Evolutionary conservation across 2,888 invertebrate genomes (phyloP), one percentile per base, ranked within the genome.

Genomic region (Congeria kusceri): DNA sequence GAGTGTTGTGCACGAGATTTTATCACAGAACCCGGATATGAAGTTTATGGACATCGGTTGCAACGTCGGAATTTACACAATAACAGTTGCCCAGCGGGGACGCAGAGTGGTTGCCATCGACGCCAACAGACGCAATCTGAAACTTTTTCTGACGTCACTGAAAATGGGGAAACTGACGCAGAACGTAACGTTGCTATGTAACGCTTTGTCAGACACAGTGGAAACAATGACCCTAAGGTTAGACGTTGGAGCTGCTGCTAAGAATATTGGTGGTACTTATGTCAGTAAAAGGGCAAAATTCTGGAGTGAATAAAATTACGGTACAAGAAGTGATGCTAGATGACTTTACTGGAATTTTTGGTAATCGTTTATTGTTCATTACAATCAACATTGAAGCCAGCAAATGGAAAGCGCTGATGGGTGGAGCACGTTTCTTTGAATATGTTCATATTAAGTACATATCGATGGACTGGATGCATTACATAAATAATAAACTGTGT

Each of bases 301-400:
- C 32, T 64, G 15, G 49, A 18, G 73, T 66, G 25, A 58, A 65
- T 39, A 58, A 46, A 3, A 69, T 66, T 18, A 46, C 61, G 23
- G 85, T 84, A 18, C 73, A 76, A 57, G 82, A 87, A 0, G 80
- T 90, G 23, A 64, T 77, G 4, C 57, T 90, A 56, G 87, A 89
- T 69, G 88, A 90, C 67, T 72, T 90, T 9, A 39, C 87, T n/a
- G 76, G 70, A 18, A 32, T 86, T 3, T 79, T 87, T 23, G 63
- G 65, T 13, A 62, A 80, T 3, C 74, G 71, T 20, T 63, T 77
- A 18, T 84, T 89, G 39, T 87, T 88, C 46, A 80, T 90, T 9
- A 90, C 90, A 68, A 86, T 90, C 73, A 89, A 90, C 67, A 84
- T 89, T 20, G 89, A 90, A 69, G 87, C 88, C 0, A 83, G 80